Conservation (phyloP, 2,113 vertebrate genomes). For the Ranitomeya imitator region DNA sequence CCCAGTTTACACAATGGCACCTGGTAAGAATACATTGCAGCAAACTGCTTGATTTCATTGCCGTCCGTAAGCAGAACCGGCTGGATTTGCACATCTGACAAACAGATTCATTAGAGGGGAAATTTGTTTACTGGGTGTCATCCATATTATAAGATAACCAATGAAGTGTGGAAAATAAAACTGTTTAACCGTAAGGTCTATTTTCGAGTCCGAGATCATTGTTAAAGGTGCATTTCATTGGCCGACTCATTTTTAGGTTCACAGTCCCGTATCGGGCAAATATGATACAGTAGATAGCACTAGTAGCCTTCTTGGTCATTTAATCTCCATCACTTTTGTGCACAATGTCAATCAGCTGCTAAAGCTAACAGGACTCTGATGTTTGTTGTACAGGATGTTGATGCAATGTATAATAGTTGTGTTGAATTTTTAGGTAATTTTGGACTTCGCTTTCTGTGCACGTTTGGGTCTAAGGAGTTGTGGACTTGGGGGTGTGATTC, state of each 20-base stretch:
- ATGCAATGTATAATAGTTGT: no score
- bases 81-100: background rate
- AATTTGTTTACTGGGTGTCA: background rate
- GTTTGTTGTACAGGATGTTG: no score
- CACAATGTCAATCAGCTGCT: no score
- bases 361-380: background rate
- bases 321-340: no score
- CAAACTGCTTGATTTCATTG: conserved; percentile 17
- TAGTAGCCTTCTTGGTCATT: background rate
- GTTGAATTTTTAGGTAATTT: no score
- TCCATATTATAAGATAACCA: background rate
- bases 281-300: background rate
- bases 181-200: background rate
- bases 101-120: conserved; percentile 15
- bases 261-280: background rate
- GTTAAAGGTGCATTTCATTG: background rate
- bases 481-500: no score
- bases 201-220: background rate
- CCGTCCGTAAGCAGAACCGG: background rate
- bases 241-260: background rate
- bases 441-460: no score
- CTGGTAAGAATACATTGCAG: conserved; percentile 44
- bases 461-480: no score
- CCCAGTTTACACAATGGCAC: conserved; percentile 48
- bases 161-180: background rate